Base-by-base conservation (phyloP, 1,140 invertebrate genomes). In the Lamellibrachia luymesi region DNA sequence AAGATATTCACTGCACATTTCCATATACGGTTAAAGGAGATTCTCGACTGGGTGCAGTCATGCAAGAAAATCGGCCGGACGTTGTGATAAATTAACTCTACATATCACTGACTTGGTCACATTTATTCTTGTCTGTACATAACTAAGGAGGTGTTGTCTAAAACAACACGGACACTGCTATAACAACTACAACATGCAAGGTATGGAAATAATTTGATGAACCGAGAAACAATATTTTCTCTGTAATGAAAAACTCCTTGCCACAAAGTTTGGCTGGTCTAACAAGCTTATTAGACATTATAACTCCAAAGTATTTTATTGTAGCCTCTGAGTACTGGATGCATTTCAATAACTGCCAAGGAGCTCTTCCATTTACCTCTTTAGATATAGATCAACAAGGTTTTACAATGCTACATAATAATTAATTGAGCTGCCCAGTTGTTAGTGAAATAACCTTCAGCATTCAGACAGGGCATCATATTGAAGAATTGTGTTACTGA, bases 11-110 rank as follows among this genome's bases (percentile, higher is more conserved):
- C 64, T 4, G 64, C 64, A 80, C 13, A 80, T 80, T 91, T 91
- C 90, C 90, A 91, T n/a, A 51, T 27, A 13, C 38, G 90, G 50
- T 91, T 91, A 91, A 91, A 91, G 50, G 90, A 91, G 90, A 51
- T 91, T 51, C 49, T 51, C 90, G 25, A 91, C 50, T 91, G 90
- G 90, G 50, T 91, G 17, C 90, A 91, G 49, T 50, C 38, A 27
- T 91, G 90, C 50, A 49, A 91, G 90, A 22, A 10, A 80, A 80
- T 80, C 64, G 64, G 64, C 64, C 64, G 64, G 64, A 80, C 64
- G 25, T 80, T 80, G 64, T 80, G 64, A 80, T 80, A 80, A 80
- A 8, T 80, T 80, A 10, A 80, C 64, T 80, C 13, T 17, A 22
- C 64, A 80, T 80, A 80, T 80, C 64, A 80, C 64, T 17, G 64